Evolutionary conservation across 1,140 invertebrate genomes (phyloP).

Genomic region (Sycophaga agraensis): DNA sequence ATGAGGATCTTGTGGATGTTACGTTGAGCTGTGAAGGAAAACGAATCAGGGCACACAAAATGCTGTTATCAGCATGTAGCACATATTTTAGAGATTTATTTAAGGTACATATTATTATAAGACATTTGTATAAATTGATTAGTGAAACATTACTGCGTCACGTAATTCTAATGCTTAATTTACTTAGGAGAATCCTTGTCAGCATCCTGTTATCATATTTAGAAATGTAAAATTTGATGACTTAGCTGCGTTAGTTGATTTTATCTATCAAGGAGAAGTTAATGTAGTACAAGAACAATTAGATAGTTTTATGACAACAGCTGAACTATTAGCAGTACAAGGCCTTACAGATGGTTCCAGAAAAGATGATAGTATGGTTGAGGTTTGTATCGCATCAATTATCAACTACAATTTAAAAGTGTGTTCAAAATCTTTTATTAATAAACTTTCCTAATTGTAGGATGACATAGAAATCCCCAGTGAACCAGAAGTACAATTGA

Average conservation of each 20-base stretch:
- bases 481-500: constrained; percentile 55
- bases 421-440: background rate
- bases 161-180: too few species aligned
- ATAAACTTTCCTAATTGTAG: constrained; percentile 34
- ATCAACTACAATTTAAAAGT: background rate
- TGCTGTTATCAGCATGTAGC: constrained; percentile 82
- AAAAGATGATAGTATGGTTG: constrained; percentile 53
- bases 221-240: constrained; percentile 81
- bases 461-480: constrained; percentile 56
- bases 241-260: constrained; percentile 77
- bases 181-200: constrained; percentile 73
- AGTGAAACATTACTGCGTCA: background rate
- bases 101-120: constrained; percentile 62
- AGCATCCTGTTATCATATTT: constrained; percentile 84
- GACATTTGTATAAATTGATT: too few species aligned
- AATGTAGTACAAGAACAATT: constrained; percentile 68
- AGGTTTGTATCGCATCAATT: constrained; percentile 37
- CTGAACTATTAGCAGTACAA: constrained; percentile 66
- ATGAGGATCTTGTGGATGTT: constrained; percentile 83
- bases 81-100: constrained; percentile 82
- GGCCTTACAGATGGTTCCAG: constrained; percentile 62
- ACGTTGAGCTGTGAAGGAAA: constrained; percentile 82
- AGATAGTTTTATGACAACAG: constrained; percentile 65
- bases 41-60: constrained; percentile 80
- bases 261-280: constrained; percentile 78